These are phyloP conservation scores for Sciurus niger DNA, from an alignment of 2,113 vertebrate species.

Conservation along the genomic window DNA sequence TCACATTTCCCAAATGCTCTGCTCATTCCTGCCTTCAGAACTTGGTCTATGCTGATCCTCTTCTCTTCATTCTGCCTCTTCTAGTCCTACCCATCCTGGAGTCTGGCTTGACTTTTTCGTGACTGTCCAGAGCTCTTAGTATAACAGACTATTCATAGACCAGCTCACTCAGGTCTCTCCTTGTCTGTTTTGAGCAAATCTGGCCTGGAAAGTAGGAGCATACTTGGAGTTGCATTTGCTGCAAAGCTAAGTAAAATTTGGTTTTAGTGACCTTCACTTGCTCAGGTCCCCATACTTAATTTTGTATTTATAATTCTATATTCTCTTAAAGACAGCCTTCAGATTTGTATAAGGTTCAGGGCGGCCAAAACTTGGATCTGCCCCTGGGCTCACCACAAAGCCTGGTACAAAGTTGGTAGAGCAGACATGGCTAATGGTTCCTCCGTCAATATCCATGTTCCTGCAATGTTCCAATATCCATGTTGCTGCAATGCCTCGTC, in stretches of 20 bases:
- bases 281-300: background rate
- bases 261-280: background rate
- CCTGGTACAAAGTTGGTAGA: background rate
- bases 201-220: background rate
- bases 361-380: background rate
- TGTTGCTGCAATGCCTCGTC: background rate
- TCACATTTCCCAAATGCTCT: background rate
- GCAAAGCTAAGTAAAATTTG: slow-evolving; percentile 9
- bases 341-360: background rate
- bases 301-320: slow-evolving; percentile 32
- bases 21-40: background rate
- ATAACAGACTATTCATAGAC: background rate
- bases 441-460: background rate
- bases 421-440: background rate
- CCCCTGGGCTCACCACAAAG: background rate
- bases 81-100: background rate
- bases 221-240: slow-evolving; percentile 20
- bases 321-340: background rate
- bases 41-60: background rate
- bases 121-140: background rate
- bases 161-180: background rate
- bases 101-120: background rate
- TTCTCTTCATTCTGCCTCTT: background rate
- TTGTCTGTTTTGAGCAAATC: background rate
- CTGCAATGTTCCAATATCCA: no score